These are phyloP conservation scores for Cephalophus harveyi DNA, from an alignment of 2,113 vertebrate genomes.

Conservation along the genomic window DNA sequence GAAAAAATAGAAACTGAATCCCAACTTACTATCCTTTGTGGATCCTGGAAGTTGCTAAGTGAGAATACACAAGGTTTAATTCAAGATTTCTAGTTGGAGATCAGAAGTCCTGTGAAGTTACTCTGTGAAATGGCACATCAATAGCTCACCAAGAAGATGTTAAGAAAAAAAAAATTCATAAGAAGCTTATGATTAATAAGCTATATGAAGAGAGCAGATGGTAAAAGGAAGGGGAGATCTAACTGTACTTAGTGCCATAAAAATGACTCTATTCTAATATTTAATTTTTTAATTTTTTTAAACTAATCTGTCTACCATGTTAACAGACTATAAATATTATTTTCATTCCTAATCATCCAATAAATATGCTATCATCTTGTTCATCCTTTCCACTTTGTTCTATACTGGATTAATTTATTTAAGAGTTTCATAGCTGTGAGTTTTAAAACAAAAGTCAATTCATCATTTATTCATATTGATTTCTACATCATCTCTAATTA, in stretches of 20 bases:
- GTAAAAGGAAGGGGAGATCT: neutral
- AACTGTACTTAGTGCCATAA: neutral
- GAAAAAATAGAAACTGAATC: neutral
- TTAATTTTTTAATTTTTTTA: neutral
- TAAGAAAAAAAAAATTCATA: neutral
- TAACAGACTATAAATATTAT: neutral
- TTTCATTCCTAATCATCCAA: neutral
- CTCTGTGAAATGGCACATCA: neutral
- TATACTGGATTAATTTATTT: neutral
- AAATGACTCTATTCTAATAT: neutral
- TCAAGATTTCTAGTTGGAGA: neutral
- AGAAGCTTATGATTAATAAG: neutral
- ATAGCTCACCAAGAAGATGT: neutral
- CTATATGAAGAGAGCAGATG: neutral
- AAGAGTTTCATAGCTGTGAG: neutral
- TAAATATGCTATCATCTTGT: neutral
- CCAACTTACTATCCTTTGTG: too few relatives aligned
- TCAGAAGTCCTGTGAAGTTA: neutral
- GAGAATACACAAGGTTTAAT: neutral
- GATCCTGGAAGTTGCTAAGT: neutral
- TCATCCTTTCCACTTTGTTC: neutral
- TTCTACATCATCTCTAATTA: slow-evolving; percentile 44
- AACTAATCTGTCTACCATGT: neutral
- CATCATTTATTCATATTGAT: slow-evolving; percentile 46
- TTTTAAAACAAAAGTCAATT: slow-evolving; percentile 35